Evolutionary conservation across 2,113 vertebrate species (phyloP).

Genomic region (Nycticryphes semicollaris): DNA sequence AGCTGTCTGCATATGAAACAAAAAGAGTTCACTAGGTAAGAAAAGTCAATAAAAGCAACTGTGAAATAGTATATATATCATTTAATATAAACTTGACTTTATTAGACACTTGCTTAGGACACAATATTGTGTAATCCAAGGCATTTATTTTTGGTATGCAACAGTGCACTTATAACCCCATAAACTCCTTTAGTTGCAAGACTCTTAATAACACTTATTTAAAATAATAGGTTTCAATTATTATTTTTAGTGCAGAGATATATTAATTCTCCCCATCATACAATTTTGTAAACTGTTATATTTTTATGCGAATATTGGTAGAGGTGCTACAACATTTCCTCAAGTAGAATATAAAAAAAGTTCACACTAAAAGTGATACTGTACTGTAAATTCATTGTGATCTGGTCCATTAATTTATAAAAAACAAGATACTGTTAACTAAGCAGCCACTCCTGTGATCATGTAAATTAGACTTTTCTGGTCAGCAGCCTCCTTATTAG

Average conservation of each 20-base stretch:
- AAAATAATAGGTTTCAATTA: constrained; percentile 14
- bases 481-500: background rate
- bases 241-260: constrained; percentile 13
- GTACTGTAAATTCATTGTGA: constrained; percentile 31
- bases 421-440: constrained; percentile 44
- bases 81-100: constrained; percentile 30
- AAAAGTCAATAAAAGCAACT: constrained; percentile 4
- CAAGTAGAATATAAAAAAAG: constrained; percentile 47
- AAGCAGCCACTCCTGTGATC: constrained; percentile 18
- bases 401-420: constrained; percentile 45
- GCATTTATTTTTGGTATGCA: constrained; percentile 39
- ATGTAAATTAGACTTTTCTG: background rate
- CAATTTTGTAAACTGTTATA: constrained; percentile 16
- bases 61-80: background rate
- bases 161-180: constrained; percentile 47
- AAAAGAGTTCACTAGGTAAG: background rate
- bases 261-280: background rate
- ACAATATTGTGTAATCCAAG: constrained; percentile 10
- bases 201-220: background rate
- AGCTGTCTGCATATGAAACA: background rate
- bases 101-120: constrained; percentile 28
- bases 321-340: background rate
- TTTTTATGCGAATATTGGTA: background rate
- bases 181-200: constrained; percentile 23
- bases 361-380: constrained; percentile 8